Percentiles rank a stretch among this genome's conserved stretches.
Conservation (phyloP, 2,113 vertebrate species). For the Macaca nemestrina region DNA sequence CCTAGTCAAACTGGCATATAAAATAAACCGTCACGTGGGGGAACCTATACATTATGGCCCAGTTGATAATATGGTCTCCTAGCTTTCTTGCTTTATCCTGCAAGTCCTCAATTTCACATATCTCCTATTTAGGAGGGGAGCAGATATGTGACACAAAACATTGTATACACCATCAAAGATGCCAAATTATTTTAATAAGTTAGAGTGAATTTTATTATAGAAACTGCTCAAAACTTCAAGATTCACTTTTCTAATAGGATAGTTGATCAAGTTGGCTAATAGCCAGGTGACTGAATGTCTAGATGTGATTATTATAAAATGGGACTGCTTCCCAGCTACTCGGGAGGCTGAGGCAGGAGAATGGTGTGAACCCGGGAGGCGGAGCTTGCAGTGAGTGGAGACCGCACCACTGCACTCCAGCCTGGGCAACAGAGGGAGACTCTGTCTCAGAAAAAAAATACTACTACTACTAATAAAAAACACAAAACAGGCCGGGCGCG, state of each 20-base stretch:
- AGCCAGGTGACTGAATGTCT: neutral
- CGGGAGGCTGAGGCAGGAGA: too few species aligned
- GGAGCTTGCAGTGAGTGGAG: too few species aligned
- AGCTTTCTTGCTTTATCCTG: neutral
- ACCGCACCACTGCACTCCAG: too few species aligned
- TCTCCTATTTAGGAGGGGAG: neutral
- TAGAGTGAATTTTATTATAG: neutral
- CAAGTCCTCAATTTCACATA: neutral
- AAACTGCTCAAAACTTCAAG: neutral
- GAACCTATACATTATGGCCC: neutral
- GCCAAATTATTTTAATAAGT: neutral
- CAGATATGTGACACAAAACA: neutral
- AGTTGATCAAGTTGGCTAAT: neutral
- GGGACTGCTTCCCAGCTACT: neutral
- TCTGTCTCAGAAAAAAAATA: too few species aligned
- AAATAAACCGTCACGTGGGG: neutral
- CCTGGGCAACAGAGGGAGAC: too few species aligned
- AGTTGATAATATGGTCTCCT: neutral
- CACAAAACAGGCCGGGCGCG: too few species aligned
- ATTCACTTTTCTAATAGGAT: neutral
- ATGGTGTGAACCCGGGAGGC: too few species aligned
- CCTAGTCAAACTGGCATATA: neutral
- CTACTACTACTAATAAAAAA: too few species aligned
- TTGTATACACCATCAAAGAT: neutral
- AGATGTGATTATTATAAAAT: neutral